Conservation (phyloP, 2,797 vertebrate genomes). For the Neosilurus hyrtlii region DNA sequence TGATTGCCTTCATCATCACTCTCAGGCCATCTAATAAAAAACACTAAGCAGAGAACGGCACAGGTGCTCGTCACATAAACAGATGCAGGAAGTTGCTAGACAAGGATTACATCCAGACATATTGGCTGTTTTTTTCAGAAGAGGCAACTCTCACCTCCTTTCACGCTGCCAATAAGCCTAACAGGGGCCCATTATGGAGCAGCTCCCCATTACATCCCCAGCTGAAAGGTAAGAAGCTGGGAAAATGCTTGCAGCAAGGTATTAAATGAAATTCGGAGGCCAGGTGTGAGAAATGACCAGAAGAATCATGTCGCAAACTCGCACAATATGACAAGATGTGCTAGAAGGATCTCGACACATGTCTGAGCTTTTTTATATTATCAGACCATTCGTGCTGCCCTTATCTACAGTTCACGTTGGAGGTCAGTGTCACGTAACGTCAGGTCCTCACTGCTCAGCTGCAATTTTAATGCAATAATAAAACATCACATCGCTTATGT, state of each 20-base stretch:
- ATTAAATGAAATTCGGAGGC: slow-evolving; percentile 18
- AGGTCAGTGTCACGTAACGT: background rate
- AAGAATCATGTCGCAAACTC: background rate
- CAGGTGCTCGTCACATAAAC: background rate
- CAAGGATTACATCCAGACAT: slow-evolving; percentile 12
- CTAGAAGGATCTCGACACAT: background rate
- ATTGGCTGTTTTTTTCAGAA: slow-evolving; percentile 5
- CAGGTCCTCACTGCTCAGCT: background rate
- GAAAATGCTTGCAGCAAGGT: slow-evolving; percentile 17
- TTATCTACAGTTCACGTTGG: background rate
- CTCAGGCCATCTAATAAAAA: background rate
- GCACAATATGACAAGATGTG: background rate
- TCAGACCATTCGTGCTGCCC: background rate
- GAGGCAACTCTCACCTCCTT: slow-evolving; percentile 2
- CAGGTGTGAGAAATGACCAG: background rate
- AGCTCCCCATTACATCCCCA: slow-evolving; percentile 41
- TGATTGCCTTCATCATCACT: background rate
- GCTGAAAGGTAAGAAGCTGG: slow-evolving; percentile 9
- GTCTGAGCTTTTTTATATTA: background rate
- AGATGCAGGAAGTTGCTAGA: background rate
- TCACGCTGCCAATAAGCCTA: background rate
- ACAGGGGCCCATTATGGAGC: slow-evolving; percentile 24
- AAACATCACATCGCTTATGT: background rate
- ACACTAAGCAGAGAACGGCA: background rate
- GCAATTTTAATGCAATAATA: background rate